Evolutionary conservation across 2,888 invertebrate species (phyloP), one percentile per base, ranked within the genome.

Genomic region (Euspilapteryx auroguttella): DNA sequence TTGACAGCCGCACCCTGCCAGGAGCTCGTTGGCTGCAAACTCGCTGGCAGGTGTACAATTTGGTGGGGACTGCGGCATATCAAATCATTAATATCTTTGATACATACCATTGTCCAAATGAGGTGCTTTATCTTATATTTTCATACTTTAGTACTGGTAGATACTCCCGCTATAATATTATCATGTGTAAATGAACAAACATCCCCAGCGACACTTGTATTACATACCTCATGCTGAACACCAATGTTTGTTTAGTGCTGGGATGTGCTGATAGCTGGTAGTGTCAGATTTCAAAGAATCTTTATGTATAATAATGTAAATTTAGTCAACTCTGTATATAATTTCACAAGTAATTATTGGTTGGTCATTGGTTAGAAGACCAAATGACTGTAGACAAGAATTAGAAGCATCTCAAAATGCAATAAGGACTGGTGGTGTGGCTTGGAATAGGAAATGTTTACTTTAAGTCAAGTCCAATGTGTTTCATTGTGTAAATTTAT

Each of bases 111-210:
- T 76, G 75, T 76, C 75, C 75, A 75, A 73, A 69, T 68, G 62
- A 75, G 75, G 75, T 76, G 75, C 75, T 75, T 73, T 75, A 75
- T 65, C 75, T 73, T 75, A 76, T 76, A 76, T 76, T 76, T 76
- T 76, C 71, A 73, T 75, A 76, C 75, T 75, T 71, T 73, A 76
- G 71, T 75, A 73, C 71, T 75, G 71, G 69, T 73, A 75, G 73
- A 71, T 65, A 66, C 68, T 75, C 75, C 73, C 64, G 65, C 69
- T 65, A 54, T 65, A 63, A 17, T n/a, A n/a, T 63, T 58, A 54
- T 54, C 50, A 55, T 55, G 46, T 54, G 40, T 49, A 49, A 47
- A 45, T 49, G 62, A 57, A 49, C 54, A 56, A 53, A 47, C 45
- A 49, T 49, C 42, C 55, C 41, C 42, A 46, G 51, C 48, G 53